phyloP scores from a whole-genome alignment of 1,140 invertebrate genomes.

The Meloidogyne exigua region DNA sequence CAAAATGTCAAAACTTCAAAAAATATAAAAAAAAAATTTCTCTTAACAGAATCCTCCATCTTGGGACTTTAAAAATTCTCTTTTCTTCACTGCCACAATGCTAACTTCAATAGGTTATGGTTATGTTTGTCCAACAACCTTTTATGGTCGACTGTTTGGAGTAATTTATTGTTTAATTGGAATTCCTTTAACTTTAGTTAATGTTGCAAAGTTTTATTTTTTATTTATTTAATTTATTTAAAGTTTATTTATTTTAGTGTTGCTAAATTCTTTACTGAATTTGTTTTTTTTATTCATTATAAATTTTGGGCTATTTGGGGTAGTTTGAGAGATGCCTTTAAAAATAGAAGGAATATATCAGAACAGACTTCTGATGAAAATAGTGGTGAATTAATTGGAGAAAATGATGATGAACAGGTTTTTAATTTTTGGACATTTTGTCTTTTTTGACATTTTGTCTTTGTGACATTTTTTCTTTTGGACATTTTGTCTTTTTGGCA shows the following conservation, averaged over 20 bases:
- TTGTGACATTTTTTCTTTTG: background rate
- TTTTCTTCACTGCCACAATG: constrained; percentile 63
- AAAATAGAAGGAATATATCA: constrained; percentile 11
- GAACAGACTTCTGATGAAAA: background rate
- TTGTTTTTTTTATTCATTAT: constrained; percentile 36
- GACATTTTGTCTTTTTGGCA: background rate
- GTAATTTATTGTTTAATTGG: constrained; percentile 63
- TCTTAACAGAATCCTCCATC: constrained; percentile 38
- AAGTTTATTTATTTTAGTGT: constrained; percentile 12
- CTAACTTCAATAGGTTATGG: constrained; percentile 63
- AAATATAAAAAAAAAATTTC: background rate
- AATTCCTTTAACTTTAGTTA: constrained; percentile 61
- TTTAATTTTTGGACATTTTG: background rate
- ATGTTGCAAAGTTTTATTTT: constrained; percentile 52
- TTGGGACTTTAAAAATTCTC: constrained; percentile 59
- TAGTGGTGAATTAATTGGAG: constrained; percentile 47
- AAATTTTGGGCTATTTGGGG: constrained; percentile 58
- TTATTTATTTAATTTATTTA: background rate
- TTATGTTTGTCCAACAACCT: constrained; percentile 58
- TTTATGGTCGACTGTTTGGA: constrained; percentile 56
- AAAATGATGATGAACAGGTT: constrained; percentile 60
- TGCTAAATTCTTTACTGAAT: constrained; percentile 58
- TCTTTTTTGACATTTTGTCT: background rate
- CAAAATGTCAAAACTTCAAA: background rate
- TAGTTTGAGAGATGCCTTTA: constrained; percentile 45